Evolutionary conservation across 2,888 invertebrate genomes (phyloP).

Genomic region (Cotesia congregata): DNA sequence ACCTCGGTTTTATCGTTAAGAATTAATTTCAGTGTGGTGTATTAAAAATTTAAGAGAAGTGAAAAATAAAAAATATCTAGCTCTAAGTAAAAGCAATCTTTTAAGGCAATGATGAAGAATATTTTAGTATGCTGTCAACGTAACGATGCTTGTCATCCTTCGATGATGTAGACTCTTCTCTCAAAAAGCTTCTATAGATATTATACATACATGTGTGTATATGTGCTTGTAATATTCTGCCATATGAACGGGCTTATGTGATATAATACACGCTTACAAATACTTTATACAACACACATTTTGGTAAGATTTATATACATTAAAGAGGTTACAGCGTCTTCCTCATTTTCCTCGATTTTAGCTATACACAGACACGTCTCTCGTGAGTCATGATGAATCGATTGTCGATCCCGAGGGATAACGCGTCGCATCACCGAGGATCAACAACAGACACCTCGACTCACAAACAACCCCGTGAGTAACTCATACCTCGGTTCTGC

Average conservation of each 20-base stretch:
- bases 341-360: conserved; percentile 31
- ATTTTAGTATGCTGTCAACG: conserved; percentile 43
- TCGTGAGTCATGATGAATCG: conserved; percentile 61
- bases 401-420: conserved; percentile 65
- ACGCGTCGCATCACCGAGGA: conserved; percentile 63
- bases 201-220: conserved; percentile 2
- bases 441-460: conserved; percentile 54
- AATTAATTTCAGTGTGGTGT: background rate
- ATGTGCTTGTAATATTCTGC: background rate
- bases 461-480: conserved; percentile 51
- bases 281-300: conserved; percentile 13
- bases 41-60: background rate
- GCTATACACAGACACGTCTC: conserved; percentile 39
- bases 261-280: background rate
- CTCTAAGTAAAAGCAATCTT: background rate
- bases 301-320: conserved; percentile 31
- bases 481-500: background rate
- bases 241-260: conserved; percentile 6
- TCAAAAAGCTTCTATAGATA: conserved; percentile 17
- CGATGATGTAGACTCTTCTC: conserved; percentile 30
- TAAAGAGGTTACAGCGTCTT: conserved; percentile 37
- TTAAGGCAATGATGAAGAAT: conserved; percentile 1
- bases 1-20: background rate
- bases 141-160: conserved; percentile 42
- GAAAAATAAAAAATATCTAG: background rate